Conservation (phyloP, 2,797 vertebrate genomes). For the Trichosurus vulpecula region DNA sequence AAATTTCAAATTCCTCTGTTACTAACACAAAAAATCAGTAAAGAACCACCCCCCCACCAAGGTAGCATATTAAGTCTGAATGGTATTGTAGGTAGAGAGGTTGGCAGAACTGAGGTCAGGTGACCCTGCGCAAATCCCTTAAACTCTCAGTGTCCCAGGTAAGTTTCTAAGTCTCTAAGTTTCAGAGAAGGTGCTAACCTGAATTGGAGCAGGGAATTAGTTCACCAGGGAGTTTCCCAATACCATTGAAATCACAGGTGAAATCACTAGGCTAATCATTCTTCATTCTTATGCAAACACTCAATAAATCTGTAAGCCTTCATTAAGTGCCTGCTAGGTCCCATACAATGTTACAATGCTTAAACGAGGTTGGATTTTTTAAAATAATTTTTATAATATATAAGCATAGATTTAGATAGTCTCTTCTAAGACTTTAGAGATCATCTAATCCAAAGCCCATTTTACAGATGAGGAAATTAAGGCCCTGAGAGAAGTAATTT, state of each 20-base stretch:
- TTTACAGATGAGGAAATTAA: not conserved
- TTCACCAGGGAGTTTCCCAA: not conserved
- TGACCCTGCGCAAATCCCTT: not conserved
- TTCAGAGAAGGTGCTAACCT: not conserved
- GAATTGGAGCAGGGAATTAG: not conserved
- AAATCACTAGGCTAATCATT: not conserved
- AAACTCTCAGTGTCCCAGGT: not conserved
- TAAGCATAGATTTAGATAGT: not conserved
- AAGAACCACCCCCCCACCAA: not conserved
- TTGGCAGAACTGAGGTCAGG: not conserved
- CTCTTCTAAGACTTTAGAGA: too few relatives aligned
- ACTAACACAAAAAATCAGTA: not conserved
- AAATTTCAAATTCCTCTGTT: too few relatives aligned
- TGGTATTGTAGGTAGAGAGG: not conserved
- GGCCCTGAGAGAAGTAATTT: not conserved
- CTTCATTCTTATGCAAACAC: not conserved
- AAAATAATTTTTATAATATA: too few relatives aligned
- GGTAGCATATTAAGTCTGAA: not conserved
- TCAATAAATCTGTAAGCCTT: not conserved
- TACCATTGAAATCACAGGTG: not conserved
- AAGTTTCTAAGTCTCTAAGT: not conserved
- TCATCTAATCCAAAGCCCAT: not conserved
- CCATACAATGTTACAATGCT: not conserved
- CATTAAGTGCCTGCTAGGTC: not conserved
- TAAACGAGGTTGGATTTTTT: not conserved